Conservation (phyloP, 2,797 vertebrate species). For the Poeciliopsis paucimaculata region DNA sequence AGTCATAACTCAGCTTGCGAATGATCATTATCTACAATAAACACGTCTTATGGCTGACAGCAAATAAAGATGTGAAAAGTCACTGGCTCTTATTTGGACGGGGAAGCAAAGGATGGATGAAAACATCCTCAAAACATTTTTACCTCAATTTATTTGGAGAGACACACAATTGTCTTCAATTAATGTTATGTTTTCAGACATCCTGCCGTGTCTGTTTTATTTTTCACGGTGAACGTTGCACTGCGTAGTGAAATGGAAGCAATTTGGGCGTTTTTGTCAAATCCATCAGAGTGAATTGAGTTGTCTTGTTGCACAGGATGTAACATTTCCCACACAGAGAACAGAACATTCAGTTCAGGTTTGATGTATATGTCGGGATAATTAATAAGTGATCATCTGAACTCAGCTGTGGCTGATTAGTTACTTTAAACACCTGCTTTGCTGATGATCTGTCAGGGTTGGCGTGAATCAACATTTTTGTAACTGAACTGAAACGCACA, state of each 20-base stretch:
- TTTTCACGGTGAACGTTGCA: background rate
- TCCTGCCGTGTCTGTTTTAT: background rate
- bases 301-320: background rate
- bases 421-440: too few relatives aligned
- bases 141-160: background rate
- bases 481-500: too few relatives aligned
- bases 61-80: conserved; percentile 3
- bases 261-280: background rate
- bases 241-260: background rate
- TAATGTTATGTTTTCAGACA: background rate
- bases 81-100: background rate
- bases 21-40: conserved; percentile 9
- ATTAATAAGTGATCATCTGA: too few relatives aligned
- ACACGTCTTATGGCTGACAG: background rate
- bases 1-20: background rate
- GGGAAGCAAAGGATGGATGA: background rate
- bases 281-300: background rate
- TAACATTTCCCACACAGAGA: too few relatives aligned
- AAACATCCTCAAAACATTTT: conserved; percentile 1
- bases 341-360: too few relatives aligned
- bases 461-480: too few relatives aligned
- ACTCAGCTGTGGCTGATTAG: too few relatives aligned
- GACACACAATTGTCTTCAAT: background rate
- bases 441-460: too few relatives aligned
- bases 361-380: too few relatives aligned